Conservation (phyloP, 2,888 invertebrate genomes). For the Plebejus melissa region DNA sequence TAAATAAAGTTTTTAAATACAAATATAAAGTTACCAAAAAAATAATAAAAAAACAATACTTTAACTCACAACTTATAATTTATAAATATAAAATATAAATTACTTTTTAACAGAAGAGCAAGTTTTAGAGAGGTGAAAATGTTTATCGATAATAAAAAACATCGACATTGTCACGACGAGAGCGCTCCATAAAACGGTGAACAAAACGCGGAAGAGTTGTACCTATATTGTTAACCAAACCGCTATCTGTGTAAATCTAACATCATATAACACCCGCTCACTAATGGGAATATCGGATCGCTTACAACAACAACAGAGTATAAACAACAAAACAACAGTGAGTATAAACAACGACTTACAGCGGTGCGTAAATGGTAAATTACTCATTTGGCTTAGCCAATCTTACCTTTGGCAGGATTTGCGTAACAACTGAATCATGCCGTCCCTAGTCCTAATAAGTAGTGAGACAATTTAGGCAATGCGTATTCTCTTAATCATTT, state of each 20-base stretch:
- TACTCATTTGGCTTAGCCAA: slow-evolving; percentile 37
- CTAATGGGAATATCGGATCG: slow-evolving; percentile 59
- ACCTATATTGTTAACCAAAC: slow-evolving; percentile 33
- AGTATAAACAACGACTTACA: slow-evolving; percentile 32
- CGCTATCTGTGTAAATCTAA: slow-evolving; percentile 40
- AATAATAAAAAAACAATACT: not conserved
- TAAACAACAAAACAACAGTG: slow-evolving; percentile 29
- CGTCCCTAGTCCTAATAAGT: slow-evolving; percentile 6
- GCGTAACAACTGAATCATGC: slow-evolving; percentile 28
- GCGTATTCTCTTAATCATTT: not conserved
- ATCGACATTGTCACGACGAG: not conserved
- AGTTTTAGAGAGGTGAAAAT: not conserved
- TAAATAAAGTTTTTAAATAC: no score
- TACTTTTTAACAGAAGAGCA: not conserved
- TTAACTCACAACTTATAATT: not conserved
- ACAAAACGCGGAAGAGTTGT: slow-evolving; percentile 29
- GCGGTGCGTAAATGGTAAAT: slow-evolving; percentile 38
- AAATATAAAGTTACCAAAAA: not conserved
- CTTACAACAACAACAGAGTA: slow-evolving; percentile 33
- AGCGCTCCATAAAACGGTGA: not conserved
- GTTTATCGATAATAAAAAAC: slow-evolving; percentile 17
- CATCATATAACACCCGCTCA: slow-evolving; percentile 40
- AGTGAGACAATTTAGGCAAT: not conserved
- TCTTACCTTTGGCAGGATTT: slow-evolving; percentile 29
- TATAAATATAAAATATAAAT: not conserved